Evolutionary conservation across 2,113 vertebrate species (phyloP).

Genomic region (Amblyornis subalaris): DNA sequence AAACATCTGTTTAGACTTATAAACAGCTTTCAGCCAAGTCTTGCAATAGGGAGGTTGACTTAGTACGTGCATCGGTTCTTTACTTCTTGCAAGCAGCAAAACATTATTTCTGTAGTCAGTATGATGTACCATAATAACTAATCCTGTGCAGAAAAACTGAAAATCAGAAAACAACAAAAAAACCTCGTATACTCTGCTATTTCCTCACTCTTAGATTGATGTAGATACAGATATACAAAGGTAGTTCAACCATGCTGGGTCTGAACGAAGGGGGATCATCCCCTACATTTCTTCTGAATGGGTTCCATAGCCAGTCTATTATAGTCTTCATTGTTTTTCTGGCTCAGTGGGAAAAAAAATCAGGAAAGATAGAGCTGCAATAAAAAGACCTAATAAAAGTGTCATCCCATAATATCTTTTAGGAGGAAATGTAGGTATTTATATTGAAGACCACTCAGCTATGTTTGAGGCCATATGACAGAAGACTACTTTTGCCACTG

Average conservation of each 20-base stretch:
- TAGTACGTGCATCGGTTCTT: neutral
- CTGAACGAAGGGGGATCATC: neutral
- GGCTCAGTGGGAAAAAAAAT: neutral
- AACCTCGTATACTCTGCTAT: neutral
- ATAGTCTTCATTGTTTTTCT: neutral
- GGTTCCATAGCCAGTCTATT: neutral
- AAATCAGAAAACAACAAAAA: neutral
- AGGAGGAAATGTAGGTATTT: neutral
- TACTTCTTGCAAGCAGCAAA: conserved; percentile 2
- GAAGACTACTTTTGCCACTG: neutral
- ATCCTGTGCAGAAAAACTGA: neutral
- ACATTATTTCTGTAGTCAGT: neutral
- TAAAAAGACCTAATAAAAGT: neutral
- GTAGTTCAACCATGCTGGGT: accelerated
- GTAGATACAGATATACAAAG: neutral
- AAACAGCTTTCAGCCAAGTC: conserved; percentile 51
- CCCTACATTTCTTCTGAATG: neutral
- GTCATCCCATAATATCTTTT: neutral
- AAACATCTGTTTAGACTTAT: conserved; percentile 74
- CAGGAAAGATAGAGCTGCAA: neutral
- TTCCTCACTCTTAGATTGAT: neutral
- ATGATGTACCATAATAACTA: neutral
- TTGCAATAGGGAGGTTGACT: conserved; percentile 10
- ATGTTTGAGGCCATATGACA: neutral
- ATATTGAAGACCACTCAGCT: neutral